Conservation (phyloP, 2,797 vertebrate species). For the Chrysocyon brachyurus region DNA sequence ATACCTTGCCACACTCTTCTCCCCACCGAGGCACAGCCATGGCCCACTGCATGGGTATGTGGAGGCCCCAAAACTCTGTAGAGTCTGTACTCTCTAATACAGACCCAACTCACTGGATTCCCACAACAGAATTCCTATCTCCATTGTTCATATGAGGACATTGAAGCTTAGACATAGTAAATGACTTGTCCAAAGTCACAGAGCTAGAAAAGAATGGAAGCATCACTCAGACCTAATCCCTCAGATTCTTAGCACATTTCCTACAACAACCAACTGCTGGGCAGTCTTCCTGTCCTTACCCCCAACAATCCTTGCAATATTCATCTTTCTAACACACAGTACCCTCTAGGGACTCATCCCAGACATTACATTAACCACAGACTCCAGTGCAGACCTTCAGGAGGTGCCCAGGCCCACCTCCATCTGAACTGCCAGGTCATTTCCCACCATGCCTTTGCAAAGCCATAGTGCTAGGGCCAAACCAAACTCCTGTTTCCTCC, state of each 20-base stretch:
- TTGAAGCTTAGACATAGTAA: background rate
- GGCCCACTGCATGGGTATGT: background rate
- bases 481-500: background rate
- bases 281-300: background rate
- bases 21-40: background rate
- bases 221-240: background rate
- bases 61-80: background rate
- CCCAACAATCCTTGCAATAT: background rate
- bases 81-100: background rate
- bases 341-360: background rate
- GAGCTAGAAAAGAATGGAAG: background rate
- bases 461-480: background rate
- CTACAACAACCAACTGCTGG: background rate
- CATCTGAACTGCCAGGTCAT: background rate
- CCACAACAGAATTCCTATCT: background rate
- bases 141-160: background rate
- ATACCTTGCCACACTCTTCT: background rate
- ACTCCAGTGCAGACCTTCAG: background rate
- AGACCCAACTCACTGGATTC: background rate
- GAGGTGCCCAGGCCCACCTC: background rate
- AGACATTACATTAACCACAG: background rate
- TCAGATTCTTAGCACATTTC: background rate
- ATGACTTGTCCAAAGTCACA: background rate
- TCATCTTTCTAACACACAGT: background rate
- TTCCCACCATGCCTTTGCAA: background rate